Evolutionary conservation across 53 echinoderm and acorn worm genomes (phyloP), one percentile per base, ranked within the genome.

Genomic region (Paelopatides confundens): DNA sequence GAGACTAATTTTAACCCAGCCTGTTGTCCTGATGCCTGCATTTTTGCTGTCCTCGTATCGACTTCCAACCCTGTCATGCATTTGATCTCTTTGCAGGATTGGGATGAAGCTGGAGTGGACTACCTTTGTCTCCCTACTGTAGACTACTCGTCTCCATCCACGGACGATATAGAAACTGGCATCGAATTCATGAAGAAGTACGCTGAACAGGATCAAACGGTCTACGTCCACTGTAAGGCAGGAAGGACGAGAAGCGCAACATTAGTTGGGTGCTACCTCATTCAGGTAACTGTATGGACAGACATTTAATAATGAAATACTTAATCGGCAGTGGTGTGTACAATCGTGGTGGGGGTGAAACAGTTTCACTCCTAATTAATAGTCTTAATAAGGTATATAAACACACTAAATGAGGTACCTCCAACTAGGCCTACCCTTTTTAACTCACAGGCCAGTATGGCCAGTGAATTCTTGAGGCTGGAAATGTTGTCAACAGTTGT

Each of bases 261-360:
- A 1, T 66, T 99, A 30, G 99, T 99, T 13, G 95, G 95, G 10
- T 99, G 99, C 49, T 99, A 99, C 66, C 90, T 99, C 50, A 99
- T 99, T 89, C 85, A 92, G 87, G 98, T 95, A 82, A 85, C 43
- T 43, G 43, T 8, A 43, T 43, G n/a, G n/a, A n/a, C n/a, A n/a
- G n/a, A n/a, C n/a, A n/a, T n/a, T n/a, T n/a, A n/a, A n/a, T n/a
- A n/a, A n/a, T n/a, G n/a, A n/a, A n/a, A n/a, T n/a, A n/a, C n/a
- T n/a, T n/a, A n/a, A n/a, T n/a, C n/a, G n/a, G n/a, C n/a, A n/a
- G n/a, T n/a, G n/a, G n/a, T n/a, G n/a, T n/a, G n/a, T n/a, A n/a
- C n/a, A n/a, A n/a, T n/a, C n/a, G n/a, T n/a, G n/a, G n/a, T n/a
- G n/a, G n/a, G n/a, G n/a, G n/a, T n/a, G n/a, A n/a, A n/a, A n/a